Conservation (phyloP, 2,113 vertebrate species). For the Antigone vipio region DNA sequence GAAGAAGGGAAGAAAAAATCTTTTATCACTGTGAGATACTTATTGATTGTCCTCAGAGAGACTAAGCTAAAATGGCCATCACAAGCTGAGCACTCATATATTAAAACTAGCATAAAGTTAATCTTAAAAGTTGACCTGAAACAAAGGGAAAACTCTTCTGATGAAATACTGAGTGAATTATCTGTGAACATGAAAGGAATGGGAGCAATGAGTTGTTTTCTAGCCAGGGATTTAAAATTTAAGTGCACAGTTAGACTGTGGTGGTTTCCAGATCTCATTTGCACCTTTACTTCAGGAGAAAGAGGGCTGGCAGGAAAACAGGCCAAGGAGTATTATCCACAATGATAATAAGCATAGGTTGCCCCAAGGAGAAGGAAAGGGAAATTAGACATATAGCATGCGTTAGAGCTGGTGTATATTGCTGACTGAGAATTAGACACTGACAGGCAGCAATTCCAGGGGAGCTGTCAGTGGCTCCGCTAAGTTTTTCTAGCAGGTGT, state of each 20-base stretch:
- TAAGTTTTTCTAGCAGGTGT: slow-evolving; percentile 7
- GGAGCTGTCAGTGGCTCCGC: not conserved
- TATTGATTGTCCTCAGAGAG: not conserved
- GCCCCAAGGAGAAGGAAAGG: not conserved
- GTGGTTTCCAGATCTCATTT: slow-evolving; percentile 28
- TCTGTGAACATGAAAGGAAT: not conserved
- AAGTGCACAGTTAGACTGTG: not conserved
- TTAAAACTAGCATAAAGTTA: not conserved
- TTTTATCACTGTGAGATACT: not conserved
- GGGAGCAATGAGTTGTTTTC: not conserved
- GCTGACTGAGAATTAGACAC: not conserved
- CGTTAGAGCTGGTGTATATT: not conserved
- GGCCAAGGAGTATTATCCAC: not conserved
- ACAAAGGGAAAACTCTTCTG: not conserved
- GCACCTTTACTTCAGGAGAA: not conserved
- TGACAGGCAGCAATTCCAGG: not conserved
- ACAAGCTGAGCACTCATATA: not conserved
- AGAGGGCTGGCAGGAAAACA: not conserved
- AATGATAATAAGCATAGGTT: slow-evolving; percentile 2
- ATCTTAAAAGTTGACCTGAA: slow-evolving; percentile 21
- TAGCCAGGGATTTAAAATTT: slow-evolving; percentile 31
- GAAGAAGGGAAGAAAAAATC: not conserved
- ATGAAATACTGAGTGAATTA: slow-evolving; percentile 12
- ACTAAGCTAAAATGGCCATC: not conserved
- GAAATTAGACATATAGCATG: not conserved